A percentile compares a stretch with the other conserved stretches of the same genome.
phyloP scores from a whole-genome alignment of 2,113 vertebrate genomes.

The Illadopsis cleaveri region DNA sequence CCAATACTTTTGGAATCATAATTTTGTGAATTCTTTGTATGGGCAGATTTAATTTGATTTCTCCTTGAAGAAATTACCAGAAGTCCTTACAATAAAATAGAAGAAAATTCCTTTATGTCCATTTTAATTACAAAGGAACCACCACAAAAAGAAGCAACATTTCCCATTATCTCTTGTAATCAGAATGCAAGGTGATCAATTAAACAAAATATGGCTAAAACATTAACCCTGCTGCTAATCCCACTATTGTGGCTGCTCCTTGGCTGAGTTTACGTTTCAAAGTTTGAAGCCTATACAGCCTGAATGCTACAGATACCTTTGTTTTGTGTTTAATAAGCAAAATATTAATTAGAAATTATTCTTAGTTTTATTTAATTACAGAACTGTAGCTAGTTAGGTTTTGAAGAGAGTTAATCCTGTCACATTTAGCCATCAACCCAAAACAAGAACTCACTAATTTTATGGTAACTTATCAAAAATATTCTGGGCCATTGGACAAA shows the following conservation, averaged over 20 bases:
- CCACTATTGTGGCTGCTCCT: background rate
- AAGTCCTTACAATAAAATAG: background rate
- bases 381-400: conserved; percentile 14
- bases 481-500: background rate
- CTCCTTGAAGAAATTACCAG: background rate
- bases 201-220: background rate
- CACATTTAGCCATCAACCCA: background rate
- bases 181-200: background rate
- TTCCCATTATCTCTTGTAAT: background rate
- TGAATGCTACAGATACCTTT: background rate
- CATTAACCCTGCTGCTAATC: background rate
- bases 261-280: background rate
- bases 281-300: background rate
- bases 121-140: background rate
- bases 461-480: background rate
- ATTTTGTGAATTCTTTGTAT: background rate
- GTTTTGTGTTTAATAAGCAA: conserved; percentile 19
- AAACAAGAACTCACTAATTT: background rate
- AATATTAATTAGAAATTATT: conserved; percentile 39
- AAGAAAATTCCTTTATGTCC: background rate
- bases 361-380: conserved; percentile 37
- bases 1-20: background rate
- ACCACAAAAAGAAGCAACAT: background rate
- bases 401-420: conserved; percentile 3
- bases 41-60: background rate